Evolutionary conservation across 1,140 invertebrate species (phyloP), one percentile per base, ranked within the genome.

Genomic region (Galleria mellonella): DNA sequence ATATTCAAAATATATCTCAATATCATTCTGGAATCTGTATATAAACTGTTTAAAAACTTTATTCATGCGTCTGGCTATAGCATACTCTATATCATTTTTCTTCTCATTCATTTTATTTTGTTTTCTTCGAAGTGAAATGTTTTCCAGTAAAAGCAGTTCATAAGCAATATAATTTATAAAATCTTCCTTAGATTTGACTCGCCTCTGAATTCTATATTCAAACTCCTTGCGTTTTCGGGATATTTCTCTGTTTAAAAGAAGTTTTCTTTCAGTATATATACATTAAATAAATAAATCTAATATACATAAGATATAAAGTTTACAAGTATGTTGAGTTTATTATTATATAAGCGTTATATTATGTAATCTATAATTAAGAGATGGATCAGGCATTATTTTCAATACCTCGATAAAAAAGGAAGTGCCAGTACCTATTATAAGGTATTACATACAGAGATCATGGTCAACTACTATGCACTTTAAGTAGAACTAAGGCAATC

Each of bases 121-220:
- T 54, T 86, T 82, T 66, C 88, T 73, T 32, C 89, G 86, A 41
- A 89, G 68, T 55, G 88, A 86, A 29, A 94, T 84, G 23, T 93
- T 82, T 66, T 90, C 89, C 5, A 94, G 65, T n/a, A 94, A 71
- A 62, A 90, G 83, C 62, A 91, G 87, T 77, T 93, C 90, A 73
- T 92, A 94, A 36, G 91, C 88, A 54, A 94, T 92, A 53, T 94
- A 94, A 43, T 88, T 85, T 7, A 93, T 76, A 74, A 88, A 93
- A 70, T 94, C 92, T 60, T 92, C 90, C 75, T 93, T 93, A 13
- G 75, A 75, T 76, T 93, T 93, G 1, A 87, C 87, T 58, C 84
- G 83, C 44, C 90, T 83, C 57, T 92, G 90, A 46, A 94, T 87
- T 78, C 90, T 92, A 55, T 94, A 93, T 71, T 94, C 92, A 76